These are phyloP conservation scores for Pammene aurita DNA, from an alignment of 2,888 invertebrate genomes.

Conservation along the genomic window DNA sequence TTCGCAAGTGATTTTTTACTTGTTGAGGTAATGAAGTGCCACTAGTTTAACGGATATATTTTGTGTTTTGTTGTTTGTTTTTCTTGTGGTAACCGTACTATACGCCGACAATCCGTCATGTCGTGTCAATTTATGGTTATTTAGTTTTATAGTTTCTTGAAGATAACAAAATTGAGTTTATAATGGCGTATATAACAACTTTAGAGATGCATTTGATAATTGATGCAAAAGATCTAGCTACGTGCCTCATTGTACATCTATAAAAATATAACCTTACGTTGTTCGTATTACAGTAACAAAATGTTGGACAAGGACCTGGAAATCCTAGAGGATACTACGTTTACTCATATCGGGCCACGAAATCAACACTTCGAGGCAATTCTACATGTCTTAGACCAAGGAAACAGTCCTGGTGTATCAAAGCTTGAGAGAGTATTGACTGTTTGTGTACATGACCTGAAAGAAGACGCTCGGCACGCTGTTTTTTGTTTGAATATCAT, in stretches of 20 bases:
- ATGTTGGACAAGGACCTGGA: constrained; percentile 61
- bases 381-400: constrained; percentile 52
- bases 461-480: constrained; percentile 57
- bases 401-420: constrained; percentile 45
- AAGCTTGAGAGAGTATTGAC: constrained; percentile 55
- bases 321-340: constrained; percentile 53
- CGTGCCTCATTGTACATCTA: background rate
- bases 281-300: constrained; percentile 49
- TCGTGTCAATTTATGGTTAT: constrained; percentile 22
- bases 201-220: background rate
- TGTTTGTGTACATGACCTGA: constrained; percentile 59
- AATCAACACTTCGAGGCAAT: constrained; percentile 53
- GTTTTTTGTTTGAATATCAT: constrained; percentile 56
- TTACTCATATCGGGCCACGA: constrained; percentile 47
- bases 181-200: background rate
- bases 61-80: constrained; percentile 38
- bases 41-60: constrained; percentile 16
- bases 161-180: background rate
- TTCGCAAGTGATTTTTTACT: background rate
- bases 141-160: constrained; percentile 6
- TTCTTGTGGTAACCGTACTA: constrained; percentile 27
- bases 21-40: constrained; percentile 11
- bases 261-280: constrained; percentile 15
- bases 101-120: constrained; percentile 19
- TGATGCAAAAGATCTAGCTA: background rate